Percentiles rank a stretch among this genome's conserved stretches.
Conservation (phyloP, 1,140 invertebrate species). For the Plutomurus gul region DNA sequence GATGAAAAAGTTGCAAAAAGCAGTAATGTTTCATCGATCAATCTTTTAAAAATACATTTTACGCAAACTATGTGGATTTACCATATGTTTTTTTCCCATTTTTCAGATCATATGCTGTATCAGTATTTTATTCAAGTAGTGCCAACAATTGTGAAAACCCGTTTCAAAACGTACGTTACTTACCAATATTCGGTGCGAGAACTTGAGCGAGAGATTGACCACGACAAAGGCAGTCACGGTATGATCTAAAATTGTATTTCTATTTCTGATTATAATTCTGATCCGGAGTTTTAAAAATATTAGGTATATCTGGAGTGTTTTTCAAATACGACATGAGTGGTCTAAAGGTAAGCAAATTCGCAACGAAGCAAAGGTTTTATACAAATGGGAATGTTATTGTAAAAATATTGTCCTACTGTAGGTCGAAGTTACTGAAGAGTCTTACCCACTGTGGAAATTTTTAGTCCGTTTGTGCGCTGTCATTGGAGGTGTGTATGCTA, state of each 20-base stretch:
- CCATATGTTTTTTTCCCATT: not conserved
- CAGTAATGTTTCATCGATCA: constrained; percentile 63
- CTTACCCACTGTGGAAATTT: constrained; percentile 78
- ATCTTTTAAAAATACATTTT: not conserved
- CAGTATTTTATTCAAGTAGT: constrained; percentile 97
- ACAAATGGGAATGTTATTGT: not conserved
- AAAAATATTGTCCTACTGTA: constrained; percentile 26
- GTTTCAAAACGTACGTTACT: constrained; percentile 64
- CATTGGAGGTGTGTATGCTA: constrained; percentile 87
- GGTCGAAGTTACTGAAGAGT: constrained; percentile 72
- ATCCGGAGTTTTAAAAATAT: no score
- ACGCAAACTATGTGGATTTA: not conserved
- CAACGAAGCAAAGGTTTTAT: not conserved
- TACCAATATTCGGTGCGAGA: constrained; percentile 94
- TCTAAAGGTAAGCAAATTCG: constrained; percentile 71
- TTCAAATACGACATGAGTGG: constrained; percentile 93
- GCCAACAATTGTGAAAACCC: constrained; percentile 83
- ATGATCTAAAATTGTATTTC: no score
- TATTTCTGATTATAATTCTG: no score
- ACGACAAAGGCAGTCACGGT: constrained; percentile 65
- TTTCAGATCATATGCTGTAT: constrained; percentile 76
- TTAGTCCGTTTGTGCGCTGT: constrained; percentile 83
- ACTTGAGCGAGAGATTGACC: constrained; percentile 74
- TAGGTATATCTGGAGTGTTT: constrained; percentile 88
- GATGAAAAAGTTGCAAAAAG: constrained; percentile 76